phyloP scores from a whole-genome alignment of 2,113 vertebrate genomes.

The Kryptolebias marmoratus region DNA sequence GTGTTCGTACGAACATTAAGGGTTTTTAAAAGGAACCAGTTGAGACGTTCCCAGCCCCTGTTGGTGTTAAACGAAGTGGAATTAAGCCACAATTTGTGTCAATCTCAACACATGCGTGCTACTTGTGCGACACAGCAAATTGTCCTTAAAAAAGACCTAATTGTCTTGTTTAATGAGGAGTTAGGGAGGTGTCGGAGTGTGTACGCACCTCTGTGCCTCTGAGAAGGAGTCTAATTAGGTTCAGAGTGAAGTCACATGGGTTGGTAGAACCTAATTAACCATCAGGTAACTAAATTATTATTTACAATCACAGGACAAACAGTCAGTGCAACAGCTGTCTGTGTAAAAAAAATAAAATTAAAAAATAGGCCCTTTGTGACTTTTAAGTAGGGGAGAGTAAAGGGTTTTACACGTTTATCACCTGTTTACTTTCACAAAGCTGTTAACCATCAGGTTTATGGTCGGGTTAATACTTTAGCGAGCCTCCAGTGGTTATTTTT shows the following conservation, averaged over 20 bases:
- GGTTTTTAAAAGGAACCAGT: not conserved
- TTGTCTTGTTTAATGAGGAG: not conserved
- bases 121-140: not conserved
- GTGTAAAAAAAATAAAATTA: not conserved
- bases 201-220: not conserved
- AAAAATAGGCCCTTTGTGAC: not conserved
- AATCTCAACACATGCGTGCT: not conserved
- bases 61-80: no score
- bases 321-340: not conserved
- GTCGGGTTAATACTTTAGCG: no score
- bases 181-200: not conserved
- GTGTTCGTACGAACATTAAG: no score
- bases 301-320: not conserved
- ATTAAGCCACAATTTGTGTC: not conserved
- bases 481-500: no score
- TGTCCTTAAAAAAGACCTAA: not conserved
- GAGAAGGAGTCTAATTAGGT: slow-evolving; percentile 14
- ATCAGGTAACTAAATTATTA: slow-evolving; percentile 10
- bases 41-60: not conserved
- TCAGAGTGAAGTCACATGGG: not conserved
- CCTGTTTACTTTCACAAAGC: not conserved
- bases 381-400: not conserved
- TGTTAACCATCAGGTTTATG: no score
- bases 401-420: not conserved
- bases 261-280: slow-evolving; percentile 3